phyloP scores from a whole-genome alignment of 2,113 vertebrate genomes.

The Lutjanus erythropterus region DNA sequence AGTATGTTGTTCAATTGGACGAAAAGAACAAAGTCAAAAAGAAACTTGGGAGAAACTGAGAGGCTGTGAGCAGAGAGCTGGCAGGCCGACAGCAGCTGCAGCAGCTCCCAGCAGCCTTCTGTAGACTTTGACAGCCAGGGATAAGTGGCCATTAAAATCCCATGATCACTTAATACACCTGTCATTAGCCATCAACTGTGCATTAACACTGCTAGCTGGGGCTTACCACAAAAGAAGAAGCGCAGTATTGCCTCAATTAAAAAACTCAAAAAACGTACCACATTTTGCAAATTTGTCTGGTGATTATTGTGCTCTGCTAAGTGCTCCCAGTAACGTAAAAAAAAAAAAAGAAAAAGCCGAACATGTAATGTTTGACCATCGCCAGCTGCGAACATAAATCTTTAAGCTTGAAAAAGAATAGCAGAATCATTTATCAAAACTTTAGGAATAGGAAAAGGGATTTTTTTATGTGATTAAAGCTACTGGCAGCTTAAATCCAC shows the following conservation, averaged over 20 bases:
- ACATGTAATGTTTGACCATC: background rate
- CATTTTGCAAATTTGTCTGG: conserved; percentile 17
- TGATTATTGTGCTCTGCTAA: conserved; percentile 21
- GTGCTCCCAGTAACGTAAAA: conserved; percentile 12
- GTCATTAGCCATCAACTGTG: conserved; percentile 78
- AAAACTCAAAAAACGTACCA: conserved; percentile 1
- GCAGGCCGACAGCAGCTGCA: conserved; percentile 64
- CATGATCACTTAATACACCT: conserved; percentile 83
- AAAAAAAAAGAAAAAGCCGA: background rate
- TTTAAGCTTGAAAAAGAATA: background rate
- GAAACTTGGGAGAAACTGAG: conserved; percentile 18
- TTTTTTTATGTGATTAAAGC: no score
- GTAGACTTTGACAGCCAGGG: conserved; percentile 72
- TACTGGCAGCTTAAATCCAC: no score
- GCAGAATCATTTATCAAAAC: background rate
- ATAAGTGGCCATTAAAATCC: conserved; percentile 84
- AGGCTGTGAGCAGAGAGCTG: conserved; percentile 39
- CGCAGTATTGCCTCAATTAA: conserved; percentile 38
- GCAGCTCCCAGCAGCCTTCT: conserved; percentile 62
- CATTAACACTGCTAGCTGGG: conserved; percentile 69
- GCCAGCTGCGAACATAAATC: background rate
- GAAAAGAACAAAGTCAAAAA: conserved; percentile 33
- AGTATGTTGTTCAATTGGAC: conserved; percentile 27
- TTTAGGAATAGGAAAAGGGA: no score
- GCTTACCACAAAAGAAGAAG: conserved; percentile 28